Evolutionary conservation across 2,888 invertebrate species (phyloP), one percentile per base, ranked within the genome.

Genomic region (Metacarcinus magister): DNA sequence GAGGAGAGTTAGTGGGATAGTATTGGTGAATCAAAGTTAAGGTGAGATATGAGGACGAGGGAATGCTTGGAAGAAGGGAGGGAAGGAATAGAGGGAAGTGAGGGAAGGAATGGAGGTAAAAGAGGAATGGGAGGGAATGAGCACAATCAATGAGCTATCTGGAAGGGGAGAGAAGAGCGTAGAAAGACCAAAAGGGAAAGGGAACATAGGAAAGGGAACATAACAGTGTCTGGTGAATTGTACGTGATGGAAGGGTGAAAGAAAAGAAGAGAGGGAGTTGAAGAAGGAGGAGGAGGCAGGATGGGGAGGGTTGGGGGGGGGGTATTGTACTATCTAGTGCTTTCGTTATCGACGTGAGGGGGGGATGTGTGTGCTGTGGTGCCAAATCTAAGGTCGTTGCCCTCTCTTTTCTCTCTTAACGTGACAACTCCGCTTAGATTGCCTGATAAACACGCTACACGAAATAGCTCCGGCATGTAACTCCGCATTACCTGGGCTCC

Each of bases 311-410:
- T 32, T 2, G 7, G 91, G 44, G 46, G 91, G n/a, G 44, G 2
- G 28, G 91, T 16, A 19, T 28, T 44, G 82, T 82, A 82, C 82
- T 82, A 82, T 82, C 82, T 8, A 82, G 82, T 82, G 82, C 82
- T 82, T 82, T 82, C 32, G 32, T 82, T 82, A 82, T 82, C 82
- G 82, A 82, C 82, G 8, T 82, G 28, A 28, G 32, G 32, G 39
- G 39, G 39, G 39, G 39, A 39, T 39, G 39, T 32, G 2, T 16
- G 32, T 82, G 82, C 82, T 32, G 82, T 32, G 82, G 32, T 82
- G 82, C 82, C 82, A 82, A 82, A 82, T 32, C 82, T 82, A 32
- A 82, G 82, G 82, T 82, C 82, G 32, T 82, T 32, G 82, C 82
- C 82, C 82, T 32, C 82, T 8, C 75, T 16, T 32, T 10, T 32